A percentile compares a stretch with the other conserved stretches of the same genome.
These are phyloP conservation scores for Leptopilina boulardi DNA, from an alignment of 1,140 invertebrate species.

Conservation along the genomic window DNA sequence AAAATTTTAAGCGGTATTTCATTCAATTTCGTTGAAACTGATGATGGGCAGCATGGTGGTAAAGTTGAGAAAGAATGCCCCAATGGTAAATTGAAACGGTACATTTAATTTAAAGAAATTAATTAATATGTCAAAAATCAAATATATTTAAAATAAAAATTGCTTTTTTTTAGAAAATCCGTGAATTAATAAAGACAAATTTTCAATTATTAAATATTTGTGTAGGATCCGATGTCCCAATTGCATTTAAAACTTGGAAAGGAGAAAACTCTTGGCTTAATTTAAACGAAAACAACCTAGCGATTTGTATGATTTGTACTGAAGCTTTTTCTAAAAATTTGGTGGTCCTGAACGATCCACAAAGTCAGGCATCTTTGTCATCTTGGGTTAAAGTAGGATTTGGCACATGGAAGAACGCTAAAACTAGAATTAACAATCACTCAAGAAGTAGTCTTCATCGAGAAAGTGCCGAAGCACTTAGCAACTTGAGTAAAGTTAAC, in stretches of 20 bases:
- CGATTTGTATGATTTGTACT: conserved; percentile 13
- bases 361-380: not conserved
- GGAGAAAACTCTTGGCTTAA: not conserved
- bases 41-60: too few relatives aligned
- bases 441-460: conserved; percentile 25
- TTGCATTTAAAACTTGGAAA: not conserved
- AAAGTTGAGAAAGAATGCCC: too few relatives aligned
- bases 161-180: not conserved
- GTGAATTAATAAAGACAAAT: too few relatives aligned
- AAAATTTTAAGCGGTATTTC: too few relatives aligned
- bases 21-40: too few relatives aligned
- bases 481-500: conserved; percentile 23
- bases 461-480: conserved; percentile 23
- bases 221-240: not conserved
- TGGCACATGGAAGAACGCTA: conserved; percentile 38
- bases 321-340: not conserved
- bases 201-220: not conserved
- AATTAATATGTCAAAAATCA: too few relatives aligned
- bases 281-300: not conserved
- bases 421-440: conserved; percentile 21
- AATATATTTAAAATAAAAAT: too few relatives aligned
- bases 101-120: too few relatives aligned
- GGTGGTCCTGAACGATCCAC: not conserved
- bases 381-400: conserved; percentile 30
- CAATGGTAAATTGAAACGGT: too few relatives aligned